These are phyloP conservation scores for Cydia amplana DNA, from an alignment of 1,140 invertebrate species.

Conservation along the genomic window DNA sequence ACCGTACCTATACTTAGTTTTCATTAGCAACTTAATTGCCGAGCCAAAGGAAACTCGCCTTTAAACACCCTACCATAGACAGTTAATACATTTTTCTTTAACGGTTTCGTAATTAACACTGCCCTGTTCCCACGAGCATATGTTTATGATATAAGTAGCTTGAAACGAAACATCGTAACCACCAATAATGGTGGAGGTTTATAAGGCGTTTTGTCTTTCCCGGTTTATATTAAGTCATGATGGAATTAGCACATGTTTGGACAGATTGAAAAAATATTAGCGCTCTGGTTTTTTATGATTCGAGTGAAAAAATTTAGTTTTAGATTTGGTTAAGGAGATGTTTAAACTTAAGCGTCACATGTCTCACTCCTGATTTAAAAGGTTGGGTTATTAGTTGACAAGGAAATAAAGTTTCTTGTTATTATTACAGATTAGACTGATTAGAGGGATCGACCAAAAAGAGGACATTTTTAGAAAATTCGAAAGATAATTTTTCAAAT, in stretches of 20 bases:
- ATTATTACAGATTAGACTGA: too few species aligned
- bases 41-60: not conserved
- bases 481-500: too few species aligned
- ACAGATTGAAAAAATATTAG: conserved; percentile 11
- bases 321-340: not conserved
- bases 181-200: not conserved
- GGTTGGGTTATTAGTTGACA: too few species aligned
- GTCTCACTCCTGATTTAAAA: too few species aligned
- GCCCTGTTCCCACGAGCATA: not conserved
- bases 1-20: not conserved
- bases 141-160: not conserved
- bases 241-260: conserved; percentile 10
- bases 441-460: too few species aligned
- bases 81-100: conserved; percentile 10
- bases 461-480: too few species aligned
- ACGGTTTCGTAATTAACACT: not conserved
- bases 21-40: conserved; percentile 1
- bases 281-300: not conserved
- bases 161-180: not conserved
- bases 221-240: conserved; percentile 9
- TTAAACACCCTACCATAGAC: not conserved
- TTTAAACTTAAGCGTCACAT: not conserved
- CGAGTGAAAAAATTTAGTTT: not conserved
- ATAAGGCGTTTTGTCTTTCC: not conserved
- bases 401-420: too few species aligned